Conservation (phyloP, 92 coral and sea anemone genomes). For the Paragorgia papillata region DNA sequence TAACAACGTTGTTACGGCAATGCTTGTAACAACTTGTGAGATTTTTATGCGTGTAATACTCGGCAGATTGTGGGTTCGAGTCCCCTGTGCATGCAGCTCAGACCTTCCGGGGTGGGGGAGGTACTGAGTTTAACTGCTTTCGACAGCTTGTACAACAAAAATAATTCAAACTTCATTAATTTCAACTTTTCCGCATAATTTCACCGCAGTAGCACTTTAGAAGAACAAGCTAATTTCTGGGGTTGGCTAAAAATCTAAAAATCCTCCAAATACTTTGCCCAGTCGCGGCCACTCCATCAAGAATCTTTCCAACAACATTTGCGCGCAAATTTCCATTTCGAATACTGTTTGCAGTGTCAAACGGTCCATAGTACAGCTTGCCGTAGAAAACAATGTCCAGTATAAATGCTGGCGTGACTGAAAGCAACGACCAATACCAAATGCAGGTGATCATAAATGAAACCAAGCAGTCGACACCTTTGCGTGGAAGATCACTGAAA, state of each 20-base stretch:
- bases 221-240: neutral
- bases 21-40: too few relatives aligned
- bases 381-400: slow-evolving; percentile 78
- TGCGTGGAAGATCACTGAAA: slow-evolving; percentile 63
- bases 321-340: slow-evolving; percentile 25
- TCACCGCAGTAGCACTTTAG: too few relatives aligned
- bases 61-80: too few relatives aligned
- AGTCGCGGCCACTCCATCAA: neutral
- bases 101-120: too few relatives aligned
- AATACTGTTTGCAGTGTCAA: slow-evolving; percentile 79
- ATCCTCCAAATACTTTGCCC: neutral
- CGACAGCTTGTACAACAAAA: too few relatives aligned
- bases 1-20: too few relatives aligned
- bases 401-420: slow-evolving; percentile 65
- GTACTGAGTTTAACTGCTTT: too few relatives aligned
- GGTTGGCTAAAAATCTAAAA: neutral
- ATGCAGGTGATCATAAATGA: slow-evolving; percentile 64
- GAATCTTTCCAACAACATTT: slow-evolving; percentile 5
- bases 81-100: too few relatives aligned
- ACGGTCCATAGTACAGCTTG: slow-evolving; percentile 76
- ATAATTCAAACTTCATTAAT: too few relatives aligned
- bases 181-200: too few relatives aligned
- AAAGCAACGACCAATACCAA: slow-evolving; percentile 67
- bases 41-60: too few relatives aligned
- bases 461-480: slow-evolving; percentile 26